Evolutionary conservation across 2,113 vertebrate species (phyloP).

Genomic region (Oreotragus oreotragus): DNA sequence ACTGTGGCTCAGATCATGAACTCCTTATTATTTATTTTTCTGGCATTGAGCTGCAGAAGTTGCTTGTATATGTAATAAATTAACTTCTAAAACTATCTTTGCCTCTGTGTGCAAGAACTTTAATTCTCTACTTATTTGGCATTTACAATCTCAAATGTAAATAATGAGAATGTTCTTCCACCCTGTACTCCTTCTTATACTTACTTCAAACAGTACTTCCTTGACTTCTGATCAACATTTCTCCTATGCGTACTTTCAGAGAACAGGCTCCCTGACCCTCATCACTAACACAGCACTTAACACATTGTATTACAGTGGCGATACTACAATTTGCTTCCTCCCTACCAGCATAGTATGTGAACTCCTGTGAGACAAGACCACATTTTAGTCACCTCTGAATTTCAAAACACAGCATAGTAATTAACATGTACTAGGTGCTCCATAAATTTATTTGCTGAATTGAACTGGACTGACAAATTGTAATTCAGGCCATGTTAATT

Average conservation of each 20-base stretch:
- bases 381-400: neutral
- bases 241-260: neutral
- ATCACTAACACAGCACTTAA: neutral
- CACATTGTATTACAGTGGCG: neutral
- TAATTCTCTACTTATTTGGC: neutral
- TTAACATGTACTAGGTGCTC: constrained; percentile 23
- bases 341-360: neutral
- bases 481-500: constrained; percentile 39
- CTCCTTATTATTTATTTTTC: too few relatives aligned
- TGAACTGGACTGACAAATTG: constrained; percentile 44
- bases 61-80: neutral
- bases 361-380: neutral
- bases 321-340: neutral
- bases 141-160: constrained; percentile 16
- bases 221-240: neutral
- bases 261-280: neutral
- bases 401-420: neutral
- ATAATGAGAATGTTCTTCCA: neutral
- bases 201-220: neutral
- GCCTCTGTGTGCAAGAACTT: neutral
- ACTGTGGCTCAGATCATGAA: too few relatives aligned
- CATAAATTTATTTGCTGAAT: constrained; percentile 39
- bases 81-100: constrained; percentile 18
- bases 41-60: too few relatives aligned
- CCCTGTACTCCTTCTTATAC: neutral